A percentile compares a stretch with the other conserved stretches of the same genome.
These are phyloP conservation scores for Turritopsis dohrnii DNA, from an alignment of 30 jellyfish, hydroid and myxozoan genomes.

Conservation along the genomic window DNA sequence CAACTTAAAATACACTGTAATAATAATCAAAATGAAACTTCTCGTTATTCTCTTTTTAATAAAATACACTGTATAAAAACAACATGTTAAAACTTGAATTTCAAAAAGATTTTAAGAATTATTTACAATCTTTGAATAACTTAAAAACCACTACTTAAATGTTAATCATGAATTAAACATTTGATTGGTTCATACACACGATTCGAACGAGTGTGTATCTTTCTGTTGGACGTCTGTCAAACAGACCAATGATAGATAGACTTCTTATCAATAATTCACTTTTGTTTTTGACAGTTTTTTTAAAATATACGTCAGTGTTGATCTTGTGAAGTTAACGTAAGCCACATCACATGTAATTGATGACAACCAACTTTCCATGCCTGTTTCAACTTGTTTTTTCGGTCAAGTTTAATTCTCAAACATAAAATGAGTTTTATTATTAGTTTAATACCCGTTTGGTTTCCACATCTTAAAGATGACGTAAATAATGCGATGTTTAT, in stretches of 20 bases:
- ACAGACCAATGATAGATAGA: neutral
- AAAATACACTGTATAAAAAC: no score
- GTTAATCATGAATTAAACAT: neutral
- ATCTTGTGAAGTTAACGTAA: neutral
- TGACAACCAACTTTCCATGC: neutral
- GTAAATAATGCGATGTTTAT: no score
- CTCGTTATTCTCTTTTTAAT: no score
- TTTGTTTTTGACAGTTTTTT: neutral
- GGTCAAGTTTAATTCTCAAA: neutral
- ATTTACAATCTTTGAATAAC: no score
- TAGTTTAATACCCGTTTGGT: no score
- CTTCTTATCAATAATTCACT: neutral
- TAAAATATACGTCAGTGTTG: neutral
- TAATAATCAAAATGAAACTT: no score
- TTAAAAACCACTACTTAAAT: neutral
- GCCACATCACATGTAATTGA: neutral
- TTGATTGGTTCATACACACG: neutral
- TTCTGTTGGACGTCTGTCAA: neutral
- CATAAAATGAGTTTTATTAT: neutral
- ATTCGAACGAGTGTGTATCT: neutral
- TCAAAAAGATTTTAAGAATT: no score
- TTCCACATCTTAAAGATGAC: no score
- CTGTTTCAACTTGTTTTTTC: neutral
- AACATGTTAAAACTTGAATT: no score
- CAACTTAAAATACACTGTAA: no score